Evolutionary conservation across 2,888 invertebrate genomes (phyloP), one percentile per base, ranked within the genome.

Genomic region (Oegoconia quadripuncta): DNA sequence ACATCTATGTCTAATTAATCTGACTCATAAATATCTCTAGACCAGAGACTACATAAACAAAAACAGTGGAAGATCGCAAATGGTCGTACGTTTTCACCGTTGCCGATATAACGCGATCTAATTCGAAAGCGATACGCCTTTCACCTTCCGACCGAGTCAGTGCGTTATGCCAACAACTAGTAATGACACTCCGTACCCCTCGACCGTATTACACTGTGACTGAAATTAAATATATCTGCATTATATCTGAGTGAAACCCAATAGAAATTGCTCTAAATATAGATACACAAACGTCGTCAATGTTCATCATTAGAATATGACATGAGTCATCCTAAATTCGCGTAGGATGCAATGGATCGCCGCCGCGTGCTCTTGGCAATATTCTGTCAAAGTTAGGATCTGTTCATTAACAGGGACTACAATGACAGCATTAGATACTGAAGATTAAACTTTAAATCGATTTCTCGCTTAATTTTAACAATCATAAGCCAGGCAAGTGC

Each of bases 101-200:
- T 58, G 75, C 65, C 74, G 74, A 70, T 75, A 74, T 62, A 76
- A 68, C 67, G 77, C 79, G 82, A 78, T 82, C 81, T 78, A 81
- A 80, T 79, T 86, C 79, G 84, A 86, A 86, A 84, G 84, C 75
- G 78, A 83, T 82, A 75, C 70, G 79, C 84, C 84, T 86, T 86
- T 86, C 84, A 83, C 84, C 81, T 83, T 73, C 72, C 70, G 73
- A 77, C 72, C 69, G 62, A 50, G 47, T 44, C 56, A 33, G 63
- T 62, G 64, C 64, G 58, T 57, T 65, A 64, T 66, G 67, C 52
- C 46, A 8, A 25, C 41, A 41, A 41, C 33, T 41, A 31, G 23
- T 25, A 40, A 46, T 43, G 39, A 37, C 35, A 39, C 37, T 15
- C 12, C 18, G 18, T 25, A 15, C 28, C 20, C 29, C n/a, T n/a